Evolutionary conservation across 1,140 invertebrate genomes (phyloP).

Genomic region (Magallana angulata): DNA sequence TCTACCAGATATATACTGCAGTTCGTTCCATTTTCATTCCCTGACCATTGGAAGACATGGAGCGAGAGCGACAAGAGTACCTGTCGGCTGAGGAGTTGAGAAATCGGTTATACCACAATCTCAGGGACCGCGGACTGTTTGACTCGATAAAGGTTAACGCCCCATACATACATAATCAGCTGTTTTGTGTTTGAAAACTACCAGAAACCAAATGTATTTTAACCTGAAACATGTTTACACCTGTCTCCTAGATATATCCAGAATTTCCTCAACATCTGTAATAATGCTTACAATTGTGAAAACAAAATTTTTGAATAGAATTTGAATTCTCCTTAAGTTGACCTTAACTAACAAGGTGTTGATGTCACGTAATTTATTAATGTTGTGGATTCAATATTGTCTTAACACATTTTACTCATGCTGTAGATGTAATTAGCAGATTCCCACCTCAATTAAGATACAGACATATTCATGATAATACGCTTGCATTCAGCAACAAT

Average conservation of each 20-base stretch:
- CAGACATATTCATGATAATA: too few species aligned
- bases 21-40: neutral
- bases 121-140: constrained; percentile 71
- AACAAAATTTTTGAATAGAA: neutral
- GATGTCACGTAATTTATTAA: too few species aligned
- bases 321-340: too few species aligned
- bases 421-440: too few species aligned
- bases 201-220: neutral
- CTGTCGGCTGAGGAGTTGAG: constrained; percentile 72
- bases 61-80: constrained; percentile 67
- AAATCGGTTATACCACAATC: constrained; percentile 72
- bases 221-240: neutral
- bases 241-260: neutral
- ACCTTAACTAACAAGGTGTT: too few species aligned
- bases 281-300: neutral
- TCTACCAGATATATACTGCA: too few species aligned
- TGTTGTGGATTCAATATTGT: too few species aligned
- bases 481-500: too few species aligned
- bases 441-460: too few species aligned
- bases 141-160: constrained; percentile 71
- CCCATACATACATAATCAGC: neutral
- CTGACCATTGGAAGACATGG: constrained; percentile 54
- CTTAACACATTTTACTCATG: too few species aligned
- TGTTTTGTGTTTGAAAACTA: neutral
- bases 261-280: neutral